Base-by-base conservation (phyloP, 2,113 vertebrate species). In the Misgurnus mizolepis region DNA sequence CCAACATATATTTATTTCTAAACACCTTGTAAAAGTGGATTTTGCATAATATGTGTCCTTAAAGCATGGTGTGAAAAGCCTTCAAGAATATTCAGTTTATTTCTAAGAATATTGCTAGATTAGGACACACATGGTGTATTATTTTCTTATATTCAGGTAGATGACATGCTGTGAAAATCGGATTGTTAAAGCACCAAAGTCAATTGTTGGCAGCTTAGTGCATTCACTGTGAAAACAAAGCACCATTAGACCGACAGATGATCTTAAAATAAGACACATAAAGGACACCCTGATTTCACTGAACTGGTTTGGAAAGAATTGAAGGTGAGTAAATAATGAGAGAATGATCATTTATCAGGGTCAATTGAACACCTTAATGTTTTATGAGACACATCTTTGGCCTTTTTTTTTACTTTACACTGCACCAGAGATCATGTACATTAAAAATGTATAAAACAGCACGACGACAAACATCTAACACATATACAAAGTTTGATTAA, bases 391-490 rank as follows among this genome's bases (percentile, higher is more conserved):
- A 9, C 22, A 34, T 14, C 47, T 53, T 22, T 53, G 50, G 2
- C 10, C 45, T 47, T 18, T 58, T 58, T 58, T n/a, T 56, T n/a
- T 3, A 6, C 53, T 18, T 55, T 34, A 70, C 4, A 40, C 17
- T 39, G 17, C 69, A 71, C 4, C 9, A 55, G 69, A 71, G 22
- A 70, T 53, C 67, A 70, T n/a, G 27, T 41, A n/a, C 34, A 55
- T 14, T 17, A 39, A 55, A 70, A 55, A 71, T 71, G 53, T 40
- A 40, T 71, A 39, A 71, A 71, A 71, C 15, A 41, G n/a, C 8
- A 18, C 15, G n/a, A 17, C 40, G 43, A 17, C 49, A 71, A 40
- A 53, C 53, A n/a, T 55, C 47, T 70, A 39, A 70, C 53, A n/a
- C 49, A 6, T 34, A 39, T 5, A 71, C 12, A 70, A 17, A 71